Percentiles rank a stretch among this genome's conserved stretches.
phyloP scores from a whole-genome alignment of 1,140 invertebrate species.

The Ladona fulva region DNA sequence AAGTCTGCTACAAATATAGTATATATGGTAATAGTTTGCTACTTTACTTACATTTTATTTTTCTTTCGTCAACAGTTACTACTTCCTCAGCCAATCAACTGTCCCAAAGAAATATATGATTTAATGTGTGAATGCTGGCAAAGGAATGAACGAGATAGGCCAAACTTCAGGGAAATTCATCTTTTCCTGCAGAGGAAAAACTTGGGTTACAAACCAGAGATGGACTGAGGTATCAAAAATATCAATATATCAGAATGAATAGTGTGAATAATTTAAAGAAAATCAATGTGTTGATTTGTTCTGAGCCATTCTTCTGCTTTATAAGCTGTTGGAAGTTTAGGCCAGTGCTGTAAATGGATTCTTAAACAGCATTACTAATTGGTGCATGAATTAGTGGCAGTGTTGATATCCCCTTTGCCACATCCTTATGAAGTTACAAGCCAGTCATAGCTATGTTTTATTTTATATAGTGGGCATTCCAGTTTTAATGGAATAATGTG shows the following conservation, averaged over 20 bases:
- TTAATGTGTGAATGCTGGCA: constrained; percentile 93
- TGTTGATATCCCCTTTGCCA: neutral
- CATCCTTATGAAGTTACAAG: neutral
- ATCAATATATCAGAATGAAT: neutral
- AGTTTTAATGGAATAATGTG: neutral
- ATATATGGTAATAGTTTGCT: too few species aligned
- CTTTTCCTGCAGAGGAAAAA: constrained; percentile 86
- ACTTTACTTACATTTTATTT: too few species aligned
- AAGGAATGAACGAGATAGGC: constrained; percentile 69
- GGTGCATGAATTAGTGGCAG: neutral
- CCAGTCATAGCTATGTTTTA: neutral
- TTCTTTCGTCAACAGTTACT: neutral
- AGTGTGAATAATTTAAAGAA: neutral
- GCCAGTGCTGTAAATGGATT: neutral
- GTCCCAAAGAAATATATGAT: constrained; percentile 84
- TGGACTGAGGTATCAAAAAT: neutral
- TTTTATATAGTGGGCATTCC: neutral
- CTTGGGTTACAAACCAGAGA: constrained; percentile 60
- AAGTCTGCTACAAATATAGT: too few species aligned
- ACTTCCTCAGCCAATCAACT: constrained; percentile 58
- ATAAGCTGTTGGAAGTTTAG: neutral
- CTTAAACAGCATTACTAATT: neutral
- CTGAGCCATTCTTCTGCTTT: too few species aligned
- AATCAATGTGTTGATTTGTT: too few species aligned
- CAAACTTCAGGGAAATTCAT: constrained; percentile 83